Evolutionary conservation across 2,113 vertebrate species (phyloP).

Genomic region (Austrofundulus limnaeus): DNA sequence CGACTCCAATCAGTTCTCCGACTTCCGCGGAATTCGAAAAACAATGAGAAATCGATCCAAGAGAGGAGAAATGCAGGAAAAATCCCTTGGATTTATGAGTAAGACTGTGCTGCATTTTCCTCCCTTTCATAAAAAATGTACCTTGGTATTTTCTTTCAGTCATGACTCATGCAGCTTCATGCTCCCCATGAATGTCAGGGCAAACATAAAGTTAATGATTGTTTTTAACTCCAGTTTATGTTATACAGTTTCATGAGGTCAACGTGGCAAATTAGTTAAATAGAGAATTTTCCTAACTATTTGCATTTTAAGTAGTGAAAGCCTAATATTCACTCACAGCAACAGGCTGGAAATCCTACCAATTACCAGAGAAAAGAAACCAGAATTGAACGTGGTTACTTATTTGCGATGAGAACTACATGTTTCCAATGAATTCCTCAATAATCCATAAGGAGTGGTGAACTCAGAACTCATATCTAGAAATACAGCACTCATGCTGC

Average conservation of each 20-base stretch:
- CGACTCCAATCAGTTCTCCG: slow-evolving; percentile 43
- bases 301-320: slow-evolving; percentile 11
- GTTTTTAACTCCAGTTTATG: slow-evolving; percentile 18
- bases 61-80: slow-evolving; percentile 40
- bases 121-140: slow-evolving; percentile 16
- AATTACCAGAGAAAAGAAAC: not conserved
- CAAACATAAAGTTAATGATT: slow-evolving; percentile 32
- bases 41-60: slow-evolving; percentile 42
- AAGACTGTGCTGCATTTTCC: not conserved
- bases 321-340: not conserved
- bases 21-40: slow-evolving; percentile 48
- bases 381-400: not conserved
- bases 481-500: slow-evolving; percentile 5
- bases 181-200: slow-evolving; percentile 33
- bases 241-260: slow-evolving; percentile 17
- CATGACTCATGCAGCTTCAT: slow-evolving; percentile 37
- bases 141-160: slow-evolving; percentile 32
- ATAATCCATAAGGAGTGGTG: not conserved
- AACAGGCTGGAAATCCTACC: slow-evolving; percentile 18
- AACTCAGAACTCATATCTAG: slow-evolving; percentile 11
- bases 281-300: not conserved
- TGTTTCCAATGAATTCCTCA: not conserved
- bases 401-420: not conserved
- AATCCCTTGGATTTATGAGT: slow-evolving; percentile 35
- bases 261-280: slow-evolving; percentile 2